These are phyloP conservation scores for Odontocerum albicorne DNA, from an alignment of 2,888 invertebrate genomes.

Conservation along the genomic window DNA sequence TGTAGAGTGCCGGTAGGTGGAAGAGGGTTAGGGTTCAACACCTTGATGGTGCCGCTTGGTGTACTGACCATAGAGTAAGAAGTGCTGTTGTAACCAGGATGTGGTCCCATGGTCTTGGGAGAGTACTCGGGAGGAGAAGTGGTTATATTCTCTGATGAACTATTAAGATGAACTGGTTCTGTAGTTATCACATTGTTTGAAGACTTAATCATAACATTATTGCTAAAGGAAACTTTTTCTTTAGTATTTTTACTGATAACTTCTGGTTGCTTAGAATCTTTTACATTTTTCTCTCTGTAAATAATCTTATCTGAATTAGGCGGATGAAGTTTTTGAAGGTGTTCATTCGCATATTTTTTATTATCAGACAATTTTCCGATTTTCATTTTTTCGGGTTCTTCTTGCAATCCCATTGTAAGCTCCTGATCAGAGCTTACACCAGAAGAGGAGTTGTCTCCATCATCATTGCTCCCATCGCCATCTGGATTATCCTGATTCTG, in stretches of 20 bases:
- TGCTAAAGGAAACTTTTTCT: conserved; percentile 52
- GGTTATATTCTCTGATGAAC: conserved; percentile 46
- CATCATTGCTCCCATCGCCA: conserved; percentile 59
- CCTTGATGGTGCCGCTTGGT: conserved; percentile 35
- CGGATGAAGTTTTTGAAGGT: conserved; percentile 43
- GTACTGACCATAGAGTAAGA: conserved; percentile 43
- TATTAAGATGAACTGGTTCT: conserved; percentile 52
- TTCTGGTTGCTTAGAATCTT: conserved; percentile 30
- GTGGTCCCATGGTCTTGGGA: conserved; percentile 16
- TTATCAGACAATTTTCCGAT: conserved; percentile 26
- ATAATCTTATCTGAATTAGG: conserved; percentile 39
- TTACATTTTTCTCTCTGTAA: conserved; percentile 32
- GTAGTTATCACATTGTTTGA: conserved; percentile 58
- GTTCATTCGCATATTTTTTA: conserved; percentile 28
- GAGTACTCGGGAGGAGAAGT: conserved; percentile 32
- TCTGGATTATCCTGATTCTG: conserved; percentile 38
- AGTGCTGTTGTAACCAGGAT: conserved; percentile 46
- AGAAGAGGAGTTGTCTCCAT: conserved; percentile 86
- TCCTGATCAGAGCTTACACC: conserved; percentile 89
- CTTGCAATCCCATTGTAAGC: conserved; percentile 57
- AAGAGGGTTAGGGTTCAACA: conserved; percentile 41
- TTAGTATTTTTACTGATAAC: conserved; percentile 38
- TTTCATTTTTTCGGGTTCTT: conserved; percentile 41
- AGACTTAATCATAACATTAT: conserved; percentile 55
- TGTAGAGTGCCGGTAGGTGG: conserved; percentile 55